Evolutionary conservation across 2,113 vertebrate genomes (phyloP).

Genomic region (Pygoscelis antarcticus): DNA sequence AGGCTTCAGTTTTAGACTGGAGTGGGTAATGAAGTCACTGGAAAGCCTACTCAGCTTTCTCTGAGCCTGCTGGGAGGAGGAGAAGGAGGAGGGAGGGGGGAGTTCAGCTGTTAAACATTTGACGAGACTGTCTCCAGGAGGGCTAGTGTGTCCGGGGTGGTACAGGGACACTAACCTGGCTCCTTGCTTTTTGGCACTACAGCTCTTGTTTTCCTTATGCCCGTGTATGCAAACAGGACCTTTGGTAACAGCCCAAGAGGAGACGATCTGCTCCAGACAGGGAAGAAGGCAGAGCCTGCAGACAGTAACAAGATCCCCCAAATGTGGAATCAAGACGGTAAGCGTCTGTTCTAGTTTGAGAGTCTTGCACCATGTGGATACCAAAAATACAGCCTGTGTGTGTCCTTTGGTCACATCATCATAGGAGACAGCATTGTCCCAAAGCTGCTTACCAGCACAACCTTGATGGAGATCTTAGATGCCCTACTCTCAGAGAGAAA

Average conservation of each 20-base stretch:
- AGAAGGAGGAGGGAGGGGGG: background rate
- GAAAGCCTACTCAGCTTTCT: conserved; percentile 15
- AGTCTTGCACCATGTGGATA: background rate
- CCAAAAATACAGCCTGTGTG: conserved; percentile 44
- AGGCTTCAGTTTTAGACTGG: conserved; percentile 20
- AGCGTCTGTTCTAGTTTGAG: conserved; percentile 32
- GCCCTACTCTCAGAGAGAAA: background rate
- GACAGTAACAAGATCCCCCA: conserved; percentile 48
- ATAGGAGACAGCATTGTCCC: background rate
- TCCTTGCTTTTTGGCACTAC: conserved; percentile 5
- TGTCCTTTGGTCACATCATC: conserved; percentile 22
- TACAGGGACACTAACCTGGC: conserved; percentile 3
- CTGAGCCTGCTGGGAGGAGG: background rate
- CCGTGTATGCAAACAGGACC: background rate
- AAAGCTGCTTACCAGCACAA: conserved; percentile 30
- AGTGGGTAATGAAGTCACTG: background rate
- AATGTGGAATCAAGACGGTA: background rate
- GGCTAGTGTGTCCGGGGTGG: background rate
- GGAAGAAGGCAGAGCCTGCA: conserved; percentile 20
- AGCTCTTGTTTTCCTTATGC: background rate
- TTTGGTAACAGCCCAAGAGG: background rate
- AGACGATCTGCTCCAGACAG: background rate
- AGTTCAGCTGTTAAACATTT: conserved; percentile 49
- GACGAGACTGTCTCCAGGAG: background rate
- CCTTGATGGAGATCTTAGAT: conserved; percentile 18